These are phyloP conservation scores for Odocoileus virginianus DNA, from an alignment of 2,113 vertebrate genomes.

Conservation along the genomic window DNA sequence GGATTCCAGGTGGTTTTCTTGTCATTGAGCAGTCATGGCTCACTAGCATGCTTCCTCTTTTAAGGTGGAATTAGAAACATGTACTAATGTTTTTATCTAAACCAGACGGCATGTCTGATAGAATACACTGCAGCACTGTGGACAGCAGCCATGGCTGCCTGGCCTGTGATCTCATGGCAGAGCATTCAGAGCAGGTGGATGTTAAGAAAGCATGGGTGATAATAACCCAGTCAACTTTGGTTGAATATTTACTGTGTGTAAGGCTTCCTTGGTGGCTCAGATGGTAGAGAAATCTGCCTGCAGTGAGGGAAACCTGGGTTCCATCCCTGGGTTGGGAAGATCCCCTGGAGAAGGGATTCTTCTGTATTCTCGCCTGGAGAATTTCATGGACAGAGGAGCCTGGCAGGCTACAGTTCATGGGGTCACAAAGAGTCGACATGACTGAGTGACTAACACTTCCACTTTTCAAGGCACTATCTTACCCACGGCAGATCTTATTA, in stretches of 20 bases:
- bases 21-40: background rate
- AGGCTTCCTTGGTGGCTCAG: background rate
- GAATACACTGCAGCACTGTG: rapidly evolving
- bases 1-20: background rate
- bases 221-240: background rate
- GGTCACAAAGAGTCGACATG: background rate
- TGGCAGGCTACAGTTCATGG: background rate
- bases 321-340: background rate
- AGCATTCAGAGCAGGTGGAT: background rate
- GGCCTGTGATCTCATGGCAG: background rate
- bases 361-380: background rate
- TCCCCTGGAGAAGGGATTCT: background rate
- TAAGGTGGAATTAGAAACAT: background rate
- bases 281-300: background rate
- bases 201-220: background rate
- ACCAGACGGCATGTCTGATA: background rate
- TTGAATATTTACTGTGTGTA: background rate
- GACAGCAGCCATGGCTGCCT: too few relatives aligned
- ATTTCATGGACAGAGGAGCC: background rate
- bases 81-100: background rate
- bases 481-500: background rate
- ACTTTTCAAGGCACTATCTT: background rate
- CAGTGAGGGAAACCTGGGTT: background rate
- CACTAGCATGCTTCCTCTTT: background rate
- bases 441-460: background rate